Conservation (phyloP, 2,888 invertebrate genomes). For the Clunio marinus region DNA sequence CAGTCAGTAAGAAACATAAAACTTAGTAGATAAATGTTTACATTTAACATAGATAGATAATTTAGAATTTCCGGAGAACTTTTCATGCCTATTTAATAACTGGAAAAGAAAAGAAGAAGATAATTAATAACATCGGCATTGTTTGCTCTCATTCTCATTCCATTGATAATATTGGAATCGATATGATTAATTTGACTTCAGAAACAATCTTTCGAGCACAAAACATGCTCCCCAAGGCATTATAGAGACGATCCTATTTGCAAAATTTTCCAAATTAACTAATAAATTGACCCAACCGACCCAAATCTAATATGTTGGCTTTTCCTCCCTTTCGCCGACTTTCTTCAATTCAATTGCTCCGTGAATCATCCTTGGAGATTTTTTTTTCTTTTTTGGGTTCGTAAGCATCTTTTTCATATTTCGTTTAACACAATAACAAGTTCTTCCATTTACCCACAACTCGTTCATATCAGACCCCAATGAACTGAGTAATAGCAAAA, state of each 20-base stretch:
- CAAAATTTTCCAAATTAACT: constrained; percentile 2
- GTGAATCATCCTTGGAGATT: neutral
- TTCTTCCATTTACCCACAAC: neutral
- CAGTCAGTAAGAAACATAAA: neutral
- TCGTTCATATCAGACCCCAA: neutral
- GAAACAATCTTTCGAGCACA: neutral
- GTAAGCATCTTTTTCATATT: neutral
- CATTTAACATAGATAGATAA: neutral
- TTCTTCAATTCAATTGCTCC: too few relatives aligned
- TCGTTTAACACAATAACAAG: neutral
- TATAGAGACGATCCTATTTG: neutral
- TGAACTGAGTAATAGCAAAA: constrained; percentile 3
- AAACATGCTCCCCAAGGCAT: neutral
- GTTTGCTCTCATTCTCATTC: neutral
- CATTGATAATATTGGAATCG: neutral
- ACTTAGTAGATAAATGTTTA: neutral
- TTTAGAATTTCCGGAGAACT: neutral
- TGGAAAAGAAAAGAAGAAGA: too few relatives aligned
- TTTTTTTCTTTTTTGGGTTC: neutral
- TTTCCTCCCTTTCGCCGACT: too few relatives aligned
- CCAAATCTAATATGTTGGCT: constrained; percentile 10
- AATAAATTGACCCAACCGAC: neutral
- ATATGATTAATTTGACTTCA: neutral
- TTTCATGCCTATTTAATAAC: neutral
- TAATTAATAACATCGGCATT: too few relatives aligned